Conservation (phyloP, 1,140 invertebrate species). For the Nymphalis io region DNA sequence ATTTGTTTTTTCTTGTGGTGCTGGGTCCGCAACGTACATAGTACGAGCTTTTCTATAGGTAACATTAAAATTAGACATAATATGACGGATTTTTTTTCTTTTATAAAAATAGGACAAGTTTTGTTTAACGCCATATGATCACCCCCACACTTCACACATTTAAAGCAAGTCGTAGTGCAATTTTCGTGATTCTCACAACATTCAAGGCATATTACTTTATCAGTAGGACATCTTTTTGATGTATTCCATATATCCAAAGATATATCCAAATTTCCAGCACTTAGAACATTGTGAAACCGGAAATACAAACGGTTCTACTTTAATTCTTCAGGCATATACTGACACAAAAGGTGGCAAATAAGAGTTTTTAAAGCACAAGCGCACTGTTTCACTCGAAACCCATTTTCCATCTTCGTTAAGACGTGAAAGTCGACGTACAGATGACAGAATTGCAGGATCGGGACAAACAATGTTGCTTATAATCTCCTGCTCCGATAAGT, state of each 20-base stretch:
- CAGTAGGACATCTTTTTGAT: background rate
- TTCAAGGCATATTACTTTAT: background rate
- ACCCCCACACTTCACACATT: background rate
- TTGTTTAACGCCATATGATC: conserved; percentile 3
- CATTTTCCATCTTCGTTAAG: too few species aligned
- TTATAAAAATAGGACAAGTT: background rate
- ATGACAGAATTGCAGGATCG: conserved; percentile 9
- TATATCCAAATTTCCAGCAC: conserved; percentile 4
- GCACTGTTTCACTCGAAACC: too few species aligned
- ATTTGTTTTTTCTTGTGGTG: background rate
- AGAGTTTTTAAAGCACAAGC: background rate
- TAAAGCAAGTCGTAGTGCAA: background rate
- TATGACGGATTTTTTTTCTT: conserved; percentile 4
- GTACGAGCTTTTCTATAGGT: conserved; percentile 15
- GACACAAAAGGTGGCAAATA: conserved; percentile 8
- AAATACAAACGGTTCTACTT: conserved; percentile 1
- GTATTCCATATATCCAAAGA: too few species aligned
- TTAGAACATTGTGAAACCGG: conserved; percentile 3
- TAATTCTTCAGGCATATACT: background rate
- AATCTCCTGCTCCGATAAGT: background rate
- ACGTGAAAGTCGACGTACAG: too few species aligned
- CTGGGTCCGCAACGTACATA: background rate
- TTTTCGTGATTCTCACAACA: background rate
- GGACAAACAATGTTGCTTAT: conserved; percentile 6
- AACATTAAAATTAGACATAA: conserved; percentile 3